Conservation (phyloP, 2,797 vertebrate species). For the Protonibea diacanthus region DNA sequence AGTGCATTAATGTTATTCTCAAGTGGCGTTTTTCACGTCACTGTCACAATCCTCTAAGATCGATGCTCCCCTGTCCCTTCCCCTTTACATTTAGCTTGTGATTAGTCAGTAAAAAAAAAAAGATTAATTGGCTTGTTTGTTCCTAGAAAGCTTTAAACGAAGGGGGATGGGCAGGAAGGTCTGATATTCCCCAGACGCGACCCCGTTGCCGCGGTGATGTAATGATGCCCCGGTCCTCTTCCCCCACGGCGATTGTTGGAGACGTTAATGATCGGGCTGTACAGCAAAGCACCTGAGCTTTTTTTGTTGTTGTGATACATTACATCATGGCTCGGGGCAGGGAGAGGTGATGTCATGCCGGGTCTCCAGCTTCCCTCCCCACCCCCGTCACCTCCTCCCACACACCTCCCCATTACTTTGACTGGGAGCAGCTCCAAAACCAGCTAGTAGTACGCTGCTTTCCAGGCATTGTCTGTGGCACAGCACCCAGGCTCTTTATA, state of each 20-base stretch:
- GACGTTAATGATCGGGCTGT: slow-evolving; percentile 71
- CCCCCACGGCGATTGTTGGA: slow-evolving; percentile 54
- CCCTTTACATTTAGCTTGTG: slow-evolving; percentile 48
- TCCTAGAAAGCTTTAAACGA: slow-evolving; percentile 68
- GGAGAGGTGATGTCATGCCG: slow-evolving; percentile 82
- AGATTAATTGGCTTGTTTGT: slow-evolving; percentile 67
- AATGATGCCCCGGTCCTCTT: slow-evolving; percentile 69
- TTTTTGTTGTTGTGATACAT: slow-evolving; percentile 83
- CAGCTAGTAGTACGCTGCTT: slow-evolving; percentile 52
- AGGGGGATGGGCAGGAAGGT: slow-evolving; percentile 43
- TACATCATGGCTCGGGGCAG: slow-evolving; percentile 83
- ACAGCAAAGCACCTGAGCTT: slow-evolving; percentile 82
- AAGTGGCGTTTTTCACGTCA: slow-evolving; percentile 50
- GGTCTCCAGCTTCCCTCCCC: slow-evolving; percentile 66
- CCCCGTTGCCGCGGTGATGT: slow-evolving; percentile 80
- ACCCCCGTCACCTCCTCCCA: slow-evolving; percentile 43
- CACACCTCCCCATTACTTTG: slow-evolving; percentile 56
- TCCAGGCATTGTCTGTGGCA: slow-evolving; percentile 66
- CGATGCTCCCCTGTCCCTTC: slow-evolving; percentile 28
- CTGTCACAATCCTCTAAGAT: slow-evolving; percentile 46
- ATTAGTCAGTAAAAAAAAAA: slow-evolving; percentile 67
- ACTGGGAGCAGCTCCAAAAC: slow-evolving; percentile 74
- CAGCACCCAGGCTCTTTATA: slow-evolving; percentile 33
- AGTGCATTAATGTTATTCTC: slow-evolving; percentile 65
- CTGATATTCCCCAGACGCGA: slow-evolving; percentile 70